Conservation (phyloP, 2,888 invertebrate species). For the Eupithecia inturbata region DNA sequence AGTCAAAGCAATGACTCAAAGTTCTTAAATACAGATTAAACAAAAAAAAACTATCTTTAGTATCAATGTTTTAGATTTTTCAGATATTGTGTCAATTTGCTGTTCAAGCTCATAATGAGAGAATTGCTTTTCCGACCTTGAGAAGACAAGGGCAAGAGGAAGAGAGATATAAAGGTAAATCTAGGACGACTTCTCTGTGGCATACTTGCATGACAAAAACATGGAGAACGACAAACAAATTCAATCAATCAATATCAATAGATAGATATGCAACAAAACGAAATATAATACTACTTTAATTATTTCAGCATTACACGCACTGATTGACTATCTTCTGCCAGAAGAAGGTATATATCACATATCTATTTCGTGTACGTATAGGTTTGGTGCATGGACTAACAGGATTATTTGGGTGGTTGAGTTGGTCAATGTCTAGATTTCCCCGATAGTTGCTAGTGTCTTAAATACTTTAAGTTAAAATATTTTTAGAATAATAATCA, state of each 20-base stretch:
- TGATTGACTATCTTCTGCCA: not conserved
- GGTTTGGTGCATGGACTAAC: not conserved
- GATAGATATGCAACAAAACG: too few relatives aligned
- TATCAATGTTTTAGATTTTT: not conserved
- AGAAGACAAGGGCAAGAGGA: not conserved
- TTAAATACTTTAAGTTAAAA: too few relatives aligned
- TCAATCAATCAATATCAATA: too few relatives aligned
- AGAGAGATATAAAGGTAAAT: not conserved
- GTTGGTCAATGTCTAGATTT: too few relatives aligned
- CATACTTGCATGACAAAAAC: not conserved
- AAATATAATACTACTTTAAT: not conserved
- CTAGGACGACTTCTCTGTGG: not conserved
- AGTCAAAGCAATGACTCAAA: too few relatives aligned
- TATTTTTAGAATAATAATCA: too few relatives aligned
- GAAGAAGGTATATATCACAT: not conserved
- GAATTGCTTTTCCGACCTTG: not conserved
- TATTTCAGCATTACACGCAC: not conserved
- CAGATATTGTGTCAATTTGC: too few relatives aligned
- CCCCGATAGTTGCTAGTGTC: too few relatives aligned
- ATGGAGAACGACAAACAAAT: not conserved
- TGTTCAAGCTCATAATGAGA: too few relatives aligned
- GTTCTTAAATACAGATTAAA: too few relatives aligned
- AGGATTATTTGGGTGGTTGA: too few relatives aligned
- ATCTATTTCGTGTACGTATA: not conserved
- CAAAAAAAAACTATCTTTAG: not conserved